Evolutionary conservation across 1,140 invertebrate genomes (phyloP).

Genomic region (Lepidurus couesii): DNA sequence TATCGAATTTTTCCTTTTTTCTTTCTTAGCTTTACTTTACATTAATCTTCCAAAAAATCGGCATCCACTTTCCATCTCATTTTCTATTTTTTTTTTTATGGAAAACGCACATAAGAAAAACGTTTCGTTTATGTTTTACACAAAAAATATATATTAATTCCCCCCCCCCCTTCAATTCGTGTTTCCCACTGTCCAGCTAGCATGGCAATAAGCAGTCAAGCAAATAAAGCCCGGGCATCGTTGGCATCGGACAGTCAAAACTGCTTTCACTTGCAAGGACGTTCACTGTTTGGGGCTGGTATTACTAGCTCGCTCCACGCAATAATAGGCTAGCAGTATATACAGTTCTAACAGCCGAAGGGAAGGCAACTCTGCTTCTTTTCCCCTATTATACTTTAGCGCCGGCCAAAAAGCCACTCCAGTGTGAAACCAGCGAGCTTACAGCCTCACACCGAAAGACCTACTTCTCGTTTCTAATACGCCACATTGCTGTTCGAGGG

Average conservation of each 20-base stretch:
- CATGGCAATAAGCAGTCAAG: not conserved
- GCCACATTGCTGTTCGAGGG: not conserved
- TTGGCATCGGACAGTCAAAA: not conserved
- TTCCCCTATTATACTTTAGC: slow-evolving; percentile 12
- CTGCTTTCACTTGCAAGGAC: slow-evolving; percentile 21
- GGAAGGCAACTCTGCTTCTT: slow-evolving; percentile 1
- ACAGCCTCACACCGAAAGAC: not conserved
- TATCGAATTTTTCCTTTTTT: not conserved
- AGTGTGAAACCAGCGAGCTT: not conserved
- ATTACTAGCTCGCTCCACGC: not conserved
- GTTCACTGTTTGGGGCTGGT: not conserved
- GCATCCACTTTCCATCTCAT: not conserved
- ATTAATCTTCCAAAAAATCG: not conserved
- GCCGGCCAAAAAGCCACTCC: slow-evolving; percentile 8
- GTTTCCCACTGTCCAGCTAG: not conserved
- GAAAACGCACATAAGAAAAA: no score
- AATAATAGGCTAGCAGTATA: not conserved
- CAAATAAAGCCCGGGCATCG: not conserved
- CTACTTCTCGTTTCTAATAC: slow-evolving; percentile 19
- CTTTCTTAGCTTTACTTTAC: not conserved
- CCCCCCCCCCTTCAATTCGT: not conserved
- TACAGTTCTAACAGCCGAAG: not conserved
- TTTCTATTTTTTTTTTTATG: no score
- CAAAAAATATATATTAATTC: no score
- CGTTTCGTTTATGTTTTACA: no score